Base-by-base conservation (phyloP, 2,888 invertebrate genomes). In the Ormyrus nitidulus region DNA sequence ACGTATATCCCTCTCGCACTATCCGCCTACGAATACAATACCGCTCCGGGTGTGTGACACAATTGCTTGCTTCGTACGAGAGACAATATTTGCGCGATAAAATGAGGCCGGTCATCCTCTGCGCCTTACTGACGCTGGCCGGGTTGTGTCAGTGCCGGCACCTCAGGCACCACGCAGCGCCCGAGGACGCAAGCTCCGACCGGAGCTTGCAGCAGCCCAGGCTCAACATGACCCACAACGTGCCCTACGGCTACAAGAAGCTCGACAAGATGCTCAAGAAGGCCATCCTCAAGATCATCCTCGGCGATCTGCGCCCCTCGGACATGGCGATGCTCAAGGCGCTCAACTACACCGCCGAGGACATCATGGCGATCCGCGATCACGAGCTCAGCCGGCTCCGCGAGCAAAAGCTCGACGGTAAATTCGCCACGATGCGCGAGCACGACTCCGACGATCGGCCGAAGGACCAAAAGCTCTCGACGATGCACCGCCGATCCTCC, bases 251-350 rank as follows among this genome's bases (percentile, higher is more conserved):
- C 68, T 82, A 86, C 46, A 85, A 84, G 69, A 85, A 86, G 70
- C 82, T 89, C 54, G 87, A 90, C 66, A 88, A 88, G 75, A 90
- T 90, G 90, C 66, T 90, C 83, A 86, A 88, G 77, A 89, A 90
- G 75, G 90, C 90, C 0, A 88, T 90, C 7, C 65, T 89, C 9
- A 87, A 89, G 83, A 89, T 90, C 56, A 90, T 90, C 75, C 87
- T 86, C 7, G 90, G 90, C 5, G 88, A 90, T 5, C 84, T 90
- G 11, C 88, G 85, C 56, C 84, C 86, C 0, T 86, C 88, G 0
- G 88, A 90, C 69, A 85, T 89, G 85, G 77, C 85, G 10, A 78
- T 90, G 51, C 81, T 90, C 48, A 89, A 88, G 73, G 89, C 88
- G 51, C 81, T 90, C 19, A 89, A 90, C 75, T 90, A 89, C 83